Percentiles rank a stretch among this genome's conserved stretches.
Conservation (phyloP, 37 sponge, comb jelly and placozoan species). For the Hexactinellida sp. region DNA sequence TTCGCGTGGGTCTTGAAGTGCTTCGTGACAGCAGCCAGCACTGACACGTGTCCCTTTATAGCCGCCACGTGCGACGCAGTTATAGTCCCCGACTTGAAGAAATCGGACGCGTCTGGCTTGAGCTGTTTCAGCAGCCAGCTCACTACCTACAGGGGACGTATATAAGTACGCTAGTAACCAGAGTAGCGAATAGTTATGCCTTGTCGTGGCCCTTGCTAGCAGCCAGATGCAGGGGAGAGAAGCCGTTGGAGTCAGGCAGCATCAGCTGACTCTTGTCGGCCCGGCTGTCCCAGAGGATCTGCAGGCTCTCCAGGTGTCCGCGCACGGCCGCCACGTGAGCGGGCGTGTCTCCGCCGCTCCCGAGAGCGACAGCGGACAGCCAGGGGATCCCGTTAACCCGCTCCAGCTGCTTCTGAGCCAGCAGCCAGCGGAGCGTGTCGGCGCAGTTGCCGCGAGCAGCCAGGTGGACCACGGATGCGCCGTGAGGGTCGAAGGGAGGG, state of each 20-base stretch:
- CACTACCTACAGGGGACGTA: not conserved
- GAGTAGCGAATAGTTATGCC: not conserved
- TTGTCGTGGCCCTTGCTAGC: slow-evolving; percentile 2
- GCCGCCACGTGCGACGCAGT: not conserved
- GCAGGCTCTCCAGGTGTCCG: not conserved
- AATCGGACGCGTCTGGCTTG: not conserved
- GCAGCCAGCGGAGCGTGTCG: not conserved
- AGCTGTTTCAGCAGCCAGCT: slow-evolving; percentile 7
- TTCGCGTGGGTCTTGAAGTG: not conserved
- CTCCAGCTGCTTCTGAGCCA: slow-evolving; percentile 1
- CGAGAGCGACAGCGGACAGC: not conserved
- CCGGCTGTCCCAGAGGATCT: not conserved
- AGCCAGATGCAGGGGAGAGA: slow-evolving; percentile 10
- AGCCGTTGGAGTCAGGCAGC: not conserved
- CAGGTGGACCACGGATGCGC: not conserved
- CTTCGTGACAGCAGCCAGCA: not conserved
- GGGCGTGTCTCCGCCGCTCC: not conserved
- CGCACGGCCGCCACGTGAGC: not conserved
- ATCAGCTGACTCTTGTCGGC: not conserved
- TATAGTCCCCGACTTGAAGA: not conserved
- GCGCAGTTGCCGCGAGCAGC: not conserved
- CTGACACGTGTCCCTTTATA: not conserved
- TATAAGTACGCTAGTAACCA: not conserved
- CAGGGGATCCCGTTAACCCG: not conserved
- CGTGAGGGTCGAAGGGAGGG: not conserved